A percentile compares a stretch with the other conserved stretches of the same genome.
These are phyloP conservation scores for Trematomus bernacchii DNA, from an alignment of 2,797 vertebrate genomes.

Conservation along the genomic window DNA sequence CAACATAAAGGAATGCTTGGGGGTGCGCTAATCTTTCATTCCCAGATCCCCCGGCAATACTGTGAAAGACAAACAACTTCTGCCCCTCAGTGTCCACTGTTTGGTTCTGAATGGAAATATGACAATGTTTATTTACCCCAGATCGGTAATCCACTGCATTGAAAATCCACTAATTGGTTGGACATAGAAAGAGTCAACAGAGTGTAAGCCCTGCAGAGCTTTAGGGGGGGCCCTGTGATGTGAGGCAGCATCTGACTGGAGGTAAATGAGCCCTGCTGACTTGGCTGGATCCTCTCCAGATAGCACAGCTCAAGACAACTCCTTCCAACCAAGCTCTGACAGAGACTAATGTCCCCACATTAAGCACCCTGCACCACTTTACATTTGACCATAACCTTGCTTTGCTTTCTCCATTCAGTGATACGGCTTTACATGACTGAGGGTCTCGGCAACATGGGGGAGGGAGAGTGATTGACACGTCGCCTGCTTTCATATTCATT, in stretches of 20 bases:
- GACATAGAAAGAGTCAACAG: conserved; percentile 33
- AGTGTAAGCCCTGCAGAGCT: conserved; percentile 38
- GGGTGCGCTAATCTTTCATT: conserved; percentile 36
- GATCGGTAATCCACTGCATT: conserved; percentile 17
- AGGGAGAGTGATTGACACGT: conserved; percentile 28
- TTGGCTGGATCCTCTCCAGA: conserved; percentile 74
- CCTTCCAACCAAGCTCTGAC: conserved; percentile 66
- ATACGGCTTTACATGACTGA: conserved; percentile 20
- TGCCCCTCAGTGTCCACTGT: not conserved
- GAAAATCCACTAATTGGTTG: conserved; percentile 43
- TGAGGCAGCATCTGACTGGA: conserved; percentile 64
- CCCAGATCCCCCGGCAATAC: conserved; percentile 28
- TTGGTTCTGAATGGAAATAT: conserved; percentile 3
- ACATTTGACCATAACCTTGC: conserved; percentile 69
- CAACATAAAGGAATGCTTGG: conserved; percentile 49
- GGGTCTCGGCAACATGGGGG: not conserved
- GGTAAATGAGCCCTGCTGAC: conserved; percentile 79
- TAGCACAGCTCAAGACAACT: conserved; percentile 56
- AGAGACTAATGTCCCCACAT: conserved; percentile 78
- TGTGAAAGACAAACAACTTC: conserved; percentile 36
- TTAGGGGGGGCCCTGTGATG: conserved; percentile 62
- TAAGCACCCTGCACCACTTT: conserved; percentile 68
- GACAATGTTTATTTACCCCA: conserved; percentile 5
- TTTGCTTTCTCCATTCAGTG: conserved; percentile 47
- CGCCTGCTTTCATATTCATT: conserved; percentile 65